Conservation (phyloP, 2,113 vertebrate species). For the Myotis lucifugus region DNA sequence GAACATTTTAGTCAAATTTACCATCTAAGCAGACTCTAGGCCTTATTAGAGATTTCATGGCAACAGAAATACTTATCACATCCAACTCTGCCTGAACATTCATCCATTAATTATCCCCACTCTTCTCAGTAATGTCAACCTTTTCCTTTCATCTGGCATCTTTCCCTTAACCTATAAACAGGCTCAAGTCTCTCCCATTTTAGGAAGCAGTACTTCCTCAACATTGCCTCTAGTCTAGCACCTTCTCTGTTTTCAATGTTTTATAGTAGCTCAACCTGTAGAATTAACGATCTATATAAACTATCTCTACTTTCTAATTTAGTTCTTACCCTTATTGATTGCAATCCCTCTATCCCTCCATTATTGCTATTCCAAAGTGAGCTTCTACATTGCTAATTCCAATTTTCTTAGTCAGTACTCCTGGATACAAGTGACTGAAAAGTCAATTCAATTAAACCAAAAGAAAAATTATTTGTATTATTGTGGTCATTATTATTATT, state of each 20-base stretch:
- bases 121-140: background rate
- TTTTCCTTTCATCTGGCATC: background rate
- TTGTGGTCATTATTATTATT: background rate
- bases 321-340: background rate
- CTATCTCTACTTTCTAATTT: background rate
- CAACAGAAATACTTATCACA: background rate
- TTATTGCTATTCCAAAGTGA: background rate
- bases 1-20: background rate
- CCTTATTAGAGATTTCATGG: background rate
- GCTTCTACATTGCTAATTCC: background rate
- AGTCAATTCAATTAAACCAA: background rate
- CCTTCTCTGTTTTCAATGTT: background rate
- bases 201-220: slow-evolving; percentile 24
- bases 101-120: background rate
- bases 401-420: background rate
- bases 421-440: background rate
- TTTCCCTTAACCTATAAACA: background rate
- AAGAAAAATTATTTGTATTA: background rate
- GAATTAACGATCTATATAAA: background rate
- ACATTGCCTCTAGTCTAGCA: background rate
- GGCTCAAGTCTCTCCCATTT: background rate
- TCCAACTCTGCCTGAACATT: background rate
- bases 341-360: background rate
- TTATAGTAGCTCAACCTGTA: background rate
- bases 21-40: background rate